Base-by-base conservation (phyloP, 2,888 invertebrate species). In the Chloromyia formosa region DNA sequence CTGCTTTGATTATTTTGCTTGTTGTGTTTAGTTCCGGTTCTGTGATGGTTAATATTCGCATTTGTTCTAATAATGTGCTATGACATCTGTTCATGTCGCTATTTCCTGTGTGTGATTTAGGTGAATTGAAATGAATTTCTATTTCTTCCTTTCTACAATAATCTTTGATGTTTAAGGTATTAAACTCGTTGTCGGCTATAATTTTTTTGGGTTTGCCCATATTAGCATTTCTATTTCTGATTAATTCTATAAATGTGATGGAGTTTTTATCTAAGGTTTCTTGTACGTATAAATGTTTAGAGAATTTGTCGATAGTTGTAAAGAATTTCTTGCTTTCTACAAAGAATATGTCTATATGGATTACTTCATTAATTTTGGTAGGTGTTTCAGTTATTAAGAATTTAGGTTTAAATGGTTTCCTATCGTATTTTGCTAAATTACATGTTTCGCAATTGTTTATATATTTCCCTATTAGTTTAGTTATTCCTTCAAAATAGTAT, bases 391-490 rank as follows among this genome's bases (percentile, higher is more conserved):
- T 27, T 27, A 61, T 27, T 61, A 27, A 27, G 16, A 27, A 61
- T 61, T 61, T 27, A 5, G 61, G 61, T 61, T 61, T 61, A 0
- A 12, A 10, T 27, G 61, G 61, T 4, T 61, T 23, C n/a, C 61
- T 23, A n/a, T 61, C 61, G 16, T 35, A 61, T n/a, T 61, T 61
- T 27, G 35, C 61, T 10, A 35, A 7, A 20, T 61, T 61, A 27
- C 61, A 61, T 61, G 16, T 35, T 27, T 27, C 61, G 27, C 61
- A 61, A 61, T 61, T 61, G 61, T 27, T 61, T 61, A 61, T 61
- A 27, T 23, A 61, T 35, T n/a, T 61, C 4, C 12, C 35, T 10
- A 61, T 23, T 61, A 61, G n/a, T 61, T 61, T 61, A 14, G 12
- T 27, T 20, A 61, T 61, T 12, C 61, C 61, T 2, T 61, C 10